phyloP scores from a whole-genome alignment of 2,888 invertebrate species.

The Andrena chrysosceles region DNA sequence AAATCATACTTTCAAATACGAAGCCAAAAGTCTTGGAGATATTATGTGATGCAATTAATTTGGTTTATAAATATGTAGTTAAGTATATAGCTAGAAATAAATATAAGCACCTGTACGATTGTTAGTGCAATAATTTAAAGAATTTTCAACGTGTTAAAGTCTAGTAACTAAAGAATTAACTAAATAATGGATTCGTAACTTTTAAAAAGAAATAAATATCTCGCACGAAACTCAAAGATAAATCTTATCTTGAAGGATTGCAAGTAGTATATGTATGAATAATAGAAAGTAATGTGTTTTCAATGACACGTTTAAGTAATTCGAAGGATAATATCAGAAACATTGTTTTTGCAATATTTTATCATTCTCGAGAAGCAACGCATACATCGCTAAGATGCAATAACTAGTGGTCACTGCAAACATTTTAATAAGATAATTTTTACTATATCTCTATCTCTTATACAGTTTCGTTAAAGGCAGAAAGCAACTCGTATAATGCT shows the following conservation, averaged over 20 bases:
- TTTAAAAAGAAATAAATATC: not conserved
- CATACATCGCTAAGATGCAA: not conserved
- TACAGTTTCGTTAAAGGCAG: conserved; percentile 31
- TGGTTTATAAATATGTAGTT: not conserved
- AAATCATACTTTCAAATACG: conserved; percentile 34
- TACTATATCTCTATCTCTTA: conserved; percentile 7
- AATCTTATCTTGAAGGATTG: conserved; percentile 2
- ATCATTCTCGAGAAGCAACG: not conserved
- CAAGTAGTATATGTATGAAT: conserved; percentile 1
- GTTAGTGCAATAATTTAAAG: conserved; percentile 9
- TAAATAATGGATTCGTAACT: conserved; percentile 9
- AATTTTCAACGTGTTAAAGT: conserved; percentile 7
- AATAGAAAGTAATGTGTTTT: not conserved
- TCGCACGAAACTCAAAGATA: not conserved
- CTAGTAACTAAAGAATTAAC: conserved; percentile 2
- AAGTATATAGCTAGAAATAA: conserved; percentile 8
- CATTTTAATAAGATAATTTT: conserved; percentile 58
- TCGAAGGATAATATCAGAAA: conserved; percentile 6
- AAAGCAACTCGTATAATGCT: conserved; percentile 58
- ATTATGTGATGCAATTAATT: conserved; percentile 24
- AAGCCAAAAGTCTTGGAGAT: conserved; percentile 11
- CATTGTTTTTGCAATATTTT: conserved; percentile 10
- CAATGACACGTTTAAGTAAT: not conserved
- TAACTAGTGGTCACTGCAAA: conserved; percentile 38
- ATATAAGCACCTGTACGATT: conserved; percentile 16